Percentiles rank a stretch among this genome's conserved stretches.
Evolutionary conservation across 1,140 invertebrate species (phyloP).

Genomic region (Varroa destructor): DNA sequence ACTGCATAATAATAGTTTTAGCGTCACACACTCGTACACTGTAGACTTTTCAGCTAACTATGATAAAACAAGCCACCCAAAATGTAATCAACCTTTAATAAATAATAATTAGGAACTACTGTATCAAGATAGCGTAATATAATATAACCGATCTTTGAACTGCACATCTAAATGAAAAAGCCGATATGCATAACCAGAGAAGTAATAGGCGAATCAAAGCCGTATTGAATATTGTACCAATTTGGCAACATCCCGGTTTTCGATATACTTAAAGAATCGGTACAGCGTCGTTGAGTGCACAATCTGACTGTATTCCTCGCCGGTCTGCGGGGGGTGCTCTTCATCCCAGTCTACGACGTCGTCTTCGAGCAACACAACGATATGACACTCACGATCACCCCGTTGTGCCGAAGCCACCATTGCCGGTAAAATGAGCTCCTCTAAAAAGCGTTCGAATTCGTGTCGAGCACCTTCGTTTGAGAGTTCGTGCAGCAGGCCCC

Average conservation of each 20-base stretch:
- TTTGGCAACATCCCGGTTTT: slow-evolving; percentile 97
- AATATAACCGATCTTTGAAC: not conserved
- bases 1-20: too few relatives aligned
- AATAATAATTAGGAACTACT: not conserved
- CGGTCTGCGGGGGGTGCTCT: slow-evolving; percentile 96
- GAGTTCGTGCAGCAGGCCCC: slow-evolving; percentile 87
- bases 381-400: slow-evolving; percentile 45
- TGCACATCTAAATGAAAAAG: too few relatives aligned
- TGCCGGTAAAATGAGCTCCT: slow-evolving; percentile 81
- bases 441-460: slow-evolving; percentile 91
- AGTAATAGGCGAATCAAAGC: slow-evolving; percentile 38
- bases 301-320: slow-evolving; percentile 92
- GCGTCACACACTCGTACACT: too few relatives aligned
- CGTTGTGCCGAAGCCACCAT: slow-evolving; percentile 79
- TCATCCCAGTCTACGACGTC: slow-evolving; percentile 97
- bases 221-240: not conserved
- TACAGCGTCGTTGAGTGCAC: slow-evolving; percentile 42
- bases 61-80: not conserved
- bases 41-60: not conserved
- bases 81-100: not conserved
- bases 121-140: not conserved
- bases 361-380: slow-evolving; percentile 88
- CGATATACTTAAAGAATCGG: slow-evolving; percentile 98
- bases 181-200: too few relatives aligned
- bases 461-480: slow-evolving; percentile 94